Evolutionary conservation across 2,797 vertebrate genomes (phyloP), one percentile per base, ranked within the genome.

Genomic region (Gallirallus australis): DNA sequence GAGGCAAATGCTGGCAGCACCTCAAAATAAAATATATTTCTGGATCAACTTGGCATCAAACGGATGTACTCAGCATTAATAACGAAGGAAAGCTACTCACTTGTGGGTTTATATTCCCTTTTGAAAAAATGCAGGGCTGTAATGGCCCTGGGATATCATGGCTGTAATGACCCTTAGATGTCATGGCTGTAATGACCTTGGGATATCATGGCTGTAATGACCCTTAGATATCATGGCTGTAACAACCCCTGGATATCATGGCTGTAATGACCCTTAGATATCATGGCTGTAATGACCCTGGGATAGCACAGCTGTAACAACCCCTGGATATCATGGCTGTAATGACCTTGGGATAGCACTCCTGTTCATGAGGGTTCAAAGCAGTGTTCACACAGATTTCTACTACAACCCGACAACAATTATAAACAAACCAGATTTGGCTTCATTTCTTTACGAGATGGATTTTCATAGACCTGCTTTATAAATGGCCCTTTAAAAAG

Each of bases 11-110:
- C 40, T 78, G 91, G 81, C 89, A 70, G 70, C 52, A 39, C 50
- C 87, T 92, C 65, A 89, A 70, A 92, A 93, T 82, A 76, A 96
- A 91, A 95, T 63, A 33, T 31, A n/a, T 84, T 84, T 86, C 83
- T 37, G 39, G 39, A 81, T 89, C 27, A 47, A 27, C 28, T 86
- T 87, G 60, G 63, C 80, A 88, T 89, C 81, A 80, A 50, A 54
- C 24, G 54, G 88, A 76, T 79, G 27, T 11, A 5, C 20, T 57
- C 2, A 0, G n/a, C 0, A 0, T 63, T 65, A 64, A 28, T 21
- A 21, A 53, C 25, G 31, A 73, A 85, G 88, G 84, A 84, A 83
- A 91, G 50, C 27, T 52, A 12, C 70, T 77, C 7, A 3, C 5
- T 4, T 1, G 3, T 15, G n/a, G 65, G 5, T 71, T 79, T 84